Evolutionary conservation across 2,113 vertebrate genomes (phyloP).

Genomic region (Probosciger aterrimus): DNA sequence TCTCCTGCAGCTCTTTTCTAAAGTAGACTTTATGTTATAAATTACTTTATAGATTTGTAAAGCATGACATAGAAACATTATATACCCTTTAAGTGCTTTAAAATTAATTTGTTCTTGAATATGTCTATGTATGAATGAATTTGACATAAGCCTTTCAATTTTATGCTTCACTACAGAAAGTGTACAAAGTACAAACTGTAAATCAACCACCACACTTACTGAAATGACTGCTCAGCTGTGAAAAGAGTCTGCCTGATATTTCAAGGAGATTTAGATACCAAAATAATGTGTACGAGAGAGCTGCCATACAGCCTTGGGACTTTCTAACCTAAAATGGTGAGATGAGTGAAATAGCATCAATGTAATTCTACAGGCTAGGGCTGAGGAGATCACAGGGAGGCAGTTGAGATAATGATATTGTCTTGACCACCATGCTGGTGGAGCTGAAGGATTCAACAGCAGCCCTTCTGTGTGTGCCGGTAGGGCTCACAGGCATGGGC

Average conservation of each 20-base stretch:
- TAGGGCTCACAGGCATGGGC: neutral
- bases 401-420: fast-evolving
- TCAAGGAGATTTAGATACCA: constrained; percentile 42
- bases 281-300: neutral
- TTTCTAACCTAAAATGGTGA: neutral
- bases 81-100: constrained; percentile 62
- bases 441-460: neutral
- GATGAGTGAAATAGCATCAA: neutral
- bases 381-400: neutral
- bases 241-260: constrained; percentile 35
- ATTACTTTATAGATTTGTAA: constrained; percentile 66
- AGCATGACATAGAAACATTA: constrained; percentile 63
- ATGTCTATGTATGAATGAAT: constrained; percentile 59
- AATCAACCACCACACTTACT: constrained; percentile 57
- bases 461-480: neutral
- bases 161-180: constrained; percentile 64
- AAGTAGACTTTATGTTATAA: constrained; percentile 57
- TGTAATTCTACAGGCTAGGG: neutral
- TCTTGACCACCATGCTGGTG: neutral
- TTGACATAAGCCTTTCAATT: constrained; percentile 69
- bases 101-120: constrained; percentile 74
- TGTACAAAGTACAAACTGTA: constrained; percentile 53
- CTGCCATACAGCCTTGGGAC: neutral
- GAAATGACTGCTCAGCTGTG: constrained; percentile 43
- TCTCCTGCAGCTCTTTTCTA: constrained; percentile 32